Conservation (phyloP, 2,113 vertebrate species). For the Petromus typicus region DNA sequence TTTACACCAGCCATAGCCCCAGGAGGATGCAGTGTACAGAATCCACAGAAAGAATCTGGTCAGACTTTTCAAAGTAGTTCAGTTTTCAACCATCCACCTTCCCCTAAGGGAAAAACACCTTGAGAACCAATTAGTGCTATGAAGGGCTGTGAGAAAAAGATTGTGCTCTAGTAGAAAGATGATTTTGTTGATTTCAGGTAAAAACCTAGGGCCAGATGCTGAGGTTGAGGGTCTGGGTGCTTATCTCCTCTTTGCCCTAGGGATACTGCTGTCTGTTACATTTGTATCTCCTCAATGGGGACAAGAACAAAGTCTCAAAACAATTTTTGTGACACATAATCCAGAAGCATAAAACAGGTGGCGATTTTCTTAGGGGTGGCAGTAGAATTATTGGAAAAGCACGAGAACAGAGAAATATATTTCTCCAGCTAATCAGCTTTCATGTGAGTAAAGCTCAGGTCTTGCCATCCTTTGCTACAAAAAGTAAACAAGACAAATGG, state of each 20-base stretch:
- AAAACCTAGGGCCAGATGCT: slow-evolving; percentile 58
- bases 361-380: slow-evolving; percentile 56
- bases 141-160: slow-evolving; percentile 58
- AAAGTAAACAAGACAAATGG: slow-evolving; percentile 80
- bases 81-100: slow-evolving; percentile 71
- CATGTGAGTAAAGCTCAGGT: background rate
- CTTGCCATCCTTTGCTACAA: background rate
- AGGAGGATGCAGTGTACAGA: background rate
- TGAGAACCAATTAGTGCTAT: slow-evolving; percentile 77
- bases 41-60: slow-evolving; percentile 71
- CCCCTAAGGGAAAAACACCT: slow-evolving; percentile 74
- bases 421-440: slow-evolving; percentile 28
- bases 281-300: slow-evolving; percentile 50
- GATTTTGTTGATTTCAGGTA: slow-evolving; percentile 65
- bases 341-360: slow-evolving; percentile 62
- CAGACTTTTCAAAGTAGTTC: slow-evolving; percentile 73
- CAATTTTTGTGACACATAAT: slow-evolving; percentile 74
- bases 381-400: slow-evolving; percentile 6
- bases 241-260: slow-evolving; percentile 22
- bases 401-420: background rate
- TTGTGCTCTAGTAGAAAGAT: background rate
- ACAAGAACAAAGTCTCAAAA: slow-evolving; percentile 71
- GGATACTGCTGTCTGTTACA: slow-evolving; percentile 48
- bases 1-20: slow-evolving; percentile 15
- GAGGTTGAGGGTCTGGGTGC: background rate